Evolutionary conservation across 2,113 vertebrate genomes (phyloP).

Genomic region (Peucedramus taeniatus): DNA sequence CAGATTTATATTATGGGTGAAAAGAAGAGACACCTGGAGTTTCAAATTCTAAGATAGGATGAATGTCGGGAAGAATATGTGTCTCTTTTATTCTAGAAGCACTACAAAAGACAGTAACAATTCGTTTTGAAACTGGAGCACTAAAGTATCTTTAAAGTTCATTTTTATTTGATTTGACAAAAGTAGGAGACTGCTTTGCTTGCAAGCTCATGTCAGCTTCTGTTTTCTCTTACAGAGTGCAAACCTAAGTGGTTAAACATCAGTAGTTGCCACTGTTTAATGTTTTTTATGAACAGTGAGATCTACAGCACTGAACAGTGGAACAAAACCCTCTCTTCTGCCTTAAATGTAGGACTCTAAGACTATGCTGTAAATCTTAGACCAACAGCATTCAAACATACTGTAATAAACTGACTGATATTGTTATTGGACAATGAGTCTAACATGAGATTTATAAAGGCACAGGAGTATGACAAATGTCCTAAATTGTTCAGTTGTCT

Average conservation of each 20-base stretch:
- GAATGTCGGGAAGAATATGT: background rate
- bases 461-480: background rate
- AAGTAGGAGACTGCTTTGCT: constrained; percentile 4
- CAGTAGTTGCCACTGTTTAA: background rate
- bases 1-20: background rate
- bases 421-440: background rate
- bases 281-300: background rate
- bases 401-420: background rate
- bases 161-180: constrained; percentile 54
- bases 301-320: background rate
- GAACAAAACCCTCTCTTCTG: background rate
- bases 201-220: constrained; percentile 18
- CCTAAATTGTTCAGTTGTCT: background rate
- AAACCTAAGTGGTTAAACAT: background rate
- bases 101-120: background rate
- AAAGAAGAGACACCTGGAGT: background rate
- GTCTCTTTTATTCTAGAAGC: background rate
- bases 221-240: background rate
- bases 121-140: background rate
- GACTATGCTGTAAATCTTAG: background rate
- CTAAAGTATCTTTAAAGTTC: constrained; percentile 6
- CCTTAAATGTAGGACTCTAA: background rate
- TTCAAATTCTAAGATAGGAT: background rate
- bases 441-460: background rate
- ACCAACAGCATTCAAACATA: background rate